Evolutionary conservation across 2,113 vertebrate genomes (phyloP), one percentile per base, ranked within the genome.

Genomic region (Rhea pennata): DNA sequence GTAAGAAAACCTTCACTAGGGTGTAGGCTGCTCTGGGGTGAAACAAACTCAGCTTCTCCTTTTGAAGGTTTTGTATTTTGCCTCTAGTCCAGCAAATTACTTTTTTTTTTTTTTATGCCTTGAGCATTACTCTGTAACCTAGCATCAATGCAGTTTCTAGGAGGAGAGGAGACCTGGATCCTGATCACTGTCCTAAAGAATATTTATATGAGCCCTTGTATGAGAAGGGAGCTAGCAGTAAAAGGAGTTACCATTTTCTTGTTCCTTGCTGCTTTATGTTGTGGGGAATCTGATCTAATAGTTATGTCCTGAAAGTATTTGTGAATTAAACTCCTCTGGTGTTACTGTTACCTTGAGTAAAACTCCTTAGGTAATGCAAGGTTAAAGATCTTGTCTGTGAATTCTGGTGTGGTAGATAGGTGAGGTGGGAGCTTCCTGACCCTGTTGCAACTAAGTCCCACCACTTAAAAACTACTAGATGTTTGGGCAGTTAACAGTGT

Each of bases 161-260:
- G 40, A 77, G 36, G 40, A 15, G 22, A 46, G 61, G 61, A 65
- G n/a, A 40, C 39, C 22, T 39, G 62, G 15, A 36, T 65, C 36
- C 62, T n/a, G 24, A 31, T 14, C 59, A 40, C 56, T 86, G 27
- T 40, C 19, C 69, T 74, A 27, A 27, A 29, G 64, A 70, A 46
- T 4, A 24, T 61, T 79, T 69, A 22, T 9, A 3, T 9, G 39
- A 93, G 17, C 33, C 72, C 26, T 67, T 64, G 8, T 50, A 12
- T 73, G 48, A 51, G 62, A 72, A 73, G 23, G 16, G 61, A 21
- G 19, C 48, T 64, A 56, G n/a, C 0, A 0, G 26, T 48, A 40
- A 44, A 69, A 85, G 12, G 14, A 54, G 11, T 66, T 27, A 24
- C 56, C 27, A 5, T 46, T 82, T 29, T 5, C 2, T 48, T 71